Conservation (phyloP, 2,113 vertebrate genomes). For the Proteles cristata region DNA sequence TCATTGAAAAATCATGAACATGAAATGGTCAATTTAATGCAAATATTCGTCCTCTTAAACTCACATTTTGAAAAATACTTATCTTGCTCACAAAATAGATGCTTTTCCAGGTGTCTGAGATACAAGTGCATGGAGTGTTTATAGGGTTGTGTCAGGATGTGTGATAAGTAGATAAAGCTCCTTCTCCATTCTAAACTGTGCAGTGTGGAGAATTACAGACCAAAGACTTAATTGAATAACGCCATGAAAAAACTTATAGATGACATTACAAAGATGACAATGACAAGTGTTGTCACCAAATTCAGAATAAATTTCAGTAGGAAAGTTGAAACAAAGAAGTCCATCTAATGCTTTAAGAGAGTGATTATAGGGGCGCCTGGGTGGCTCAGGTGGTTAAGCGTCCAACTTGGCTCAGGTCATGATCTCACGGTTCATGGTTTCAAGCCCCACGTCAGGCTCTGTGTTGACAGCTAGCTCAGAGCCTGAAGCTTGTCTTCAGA, state of each 20-base stretch:
- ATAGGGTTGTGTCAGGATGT: neutral
- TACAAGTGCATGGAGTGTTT: neutral
- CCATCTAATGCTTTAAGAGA: neutral
- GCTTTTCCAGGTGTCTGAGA: neutral
- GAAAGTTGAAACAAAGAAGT: neutral
- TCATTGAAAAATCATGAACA: neutral
- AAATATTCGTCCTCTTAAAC: neutral
- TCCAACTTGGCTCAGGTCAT: too few species aligned
- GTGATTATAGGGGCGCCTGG: neutral
- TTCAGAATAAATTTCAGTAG: neutral
- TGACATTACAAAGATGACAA: neutral
- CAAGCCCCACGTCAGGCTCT: too few species aligned
- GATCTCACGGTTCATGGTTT: too few species aligned
- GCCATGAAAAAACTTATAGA: neutral
- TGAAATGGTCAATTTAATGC: neutral
- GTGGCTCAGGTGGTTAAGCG: too few species aligned
- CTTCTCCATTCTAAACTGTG: neutral
- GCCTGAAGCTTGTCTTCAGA: too few species aligned
- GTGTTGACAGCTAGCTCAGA: too few species aligned
- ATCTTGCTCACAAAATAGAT: neutral
- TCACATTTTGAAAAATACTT: neutral
- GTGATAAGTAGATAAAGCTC: neutral
- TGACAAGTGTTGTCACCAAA: neutral
- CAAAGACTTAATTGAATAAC: neutral
- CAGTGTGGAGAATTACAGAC: neutral